These are phyloP conservation scores for Andrena hattorfiana DNA, from an alignment of 2,888 invertebrate species.

Conservation along the genomic window DNA sequence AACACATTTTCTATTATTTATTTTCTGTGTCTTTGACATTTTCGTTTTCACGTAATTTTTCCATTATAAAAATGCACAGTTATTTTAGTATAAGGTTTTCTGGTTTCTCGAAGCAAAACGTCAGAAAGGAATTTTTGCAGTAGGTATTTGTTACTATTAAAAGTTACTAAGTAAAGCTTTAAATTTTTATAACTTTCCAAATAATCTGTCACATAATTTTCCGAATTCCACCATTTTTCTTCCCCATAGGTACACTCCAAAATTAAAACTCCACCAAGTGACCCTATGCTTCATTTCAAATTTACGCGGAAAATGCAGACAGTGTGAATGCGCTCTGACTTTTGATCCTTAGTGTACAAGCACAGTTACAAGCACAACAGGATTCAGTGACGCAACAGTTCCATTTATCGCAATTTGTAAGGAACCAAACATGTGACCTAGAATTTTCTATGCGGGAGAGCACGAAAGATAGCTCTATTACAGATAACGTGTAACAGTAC, in stretches of 20 bases:
- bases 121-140: neutral
- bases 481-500: conserved; percentile 6
- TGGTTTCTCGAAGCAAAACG: neutral
- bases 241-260: neutral
- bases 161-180: neutral
- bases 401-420: conserved; percentile 17
- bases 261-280: neutral
- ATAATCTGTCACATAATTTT: neutral
- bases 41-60: too few relatives aligned
- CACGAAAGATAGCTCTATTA: neutral
- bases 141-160: neutral
- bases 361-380: neutral
- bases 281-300: neutral
- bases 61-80: too few relatives aligned
- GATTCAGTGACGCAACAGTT: neutral
- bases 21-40: too few relatives aligned
- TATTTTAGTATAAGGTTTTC: neutral
- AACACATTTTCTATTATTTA: too few relatives aligned
- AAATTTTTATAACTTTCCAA: neutral
- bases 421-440: neutral
- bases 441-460: neutral
- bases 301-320: neutral
- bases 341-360: neutral
- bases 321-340: neutral
- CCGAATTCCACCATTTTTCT: neutral